Percentiles rank a stretch among this genome's conserved stretches.
Evolutionary conservation across 2,797 vertebrate species (phyloP).

Genomic region (Scolopax bukidnonensis): DNA sequence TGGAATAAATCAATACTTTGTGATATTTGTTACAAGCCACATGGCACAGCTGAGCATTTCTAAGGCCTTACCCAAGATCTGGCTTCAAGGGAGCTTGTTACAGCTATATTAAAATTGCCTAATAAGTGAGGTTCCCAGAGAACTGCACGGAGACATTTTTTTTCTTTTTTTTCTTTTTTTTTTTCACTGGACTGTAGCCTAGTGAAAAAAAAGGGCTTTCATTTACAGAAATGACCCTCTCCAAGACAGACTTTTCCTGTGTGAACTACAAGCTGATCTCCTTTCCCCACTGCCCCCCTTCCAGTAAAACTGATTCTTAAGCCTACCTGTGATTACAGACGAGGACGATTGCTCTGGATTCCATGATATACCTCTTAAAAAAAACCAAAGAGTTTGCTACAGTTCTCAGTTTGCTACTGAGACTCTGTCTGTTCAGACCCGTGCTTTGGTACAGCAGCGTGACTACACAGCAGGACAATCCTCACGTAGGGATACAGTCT

Average conservation of each 20-base stretch:
- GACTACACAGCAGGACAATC: background rate
- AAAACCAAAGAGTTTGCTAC: background rate
- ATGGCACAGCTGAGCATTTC: slow-evolving; percentile 51
- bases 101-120: slow-evolving; percentile 36
- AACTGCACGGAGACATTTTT: background rate
- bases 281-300: fast-evolving
- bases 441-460: background rate
- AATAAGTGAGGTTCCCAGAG: slow-evolving; percentile 15
- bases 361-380: background rate
- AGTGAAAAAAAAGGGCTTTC: background rate
- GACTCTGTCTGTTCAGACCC: background rate
- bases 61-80: slow-evolving; percentile 35
- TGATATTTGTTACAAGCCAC: slow-evolving; percentile 62
- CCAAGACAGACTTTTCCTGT: background rate
- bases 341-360: background rate
- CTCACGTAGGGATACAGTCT: background rate
- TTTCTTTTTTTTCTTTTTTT: no score
- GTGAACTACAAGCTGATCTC: background rate
- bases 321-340: background rate
- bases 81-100: slow-evolving; percentile 36
- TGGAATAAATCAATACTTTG: slow-evolving; percentile 61
- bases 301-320: background rate
- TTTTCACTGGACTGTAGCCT: background rate
- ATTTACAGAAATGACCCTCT: background rate
- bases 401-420: background rate